Evolutionary conservation across 2,113 vertebrate genomes (phyloP), one percentile per base, ranked within the genome.

Genomic region (Parotia lawesii): DNA sequence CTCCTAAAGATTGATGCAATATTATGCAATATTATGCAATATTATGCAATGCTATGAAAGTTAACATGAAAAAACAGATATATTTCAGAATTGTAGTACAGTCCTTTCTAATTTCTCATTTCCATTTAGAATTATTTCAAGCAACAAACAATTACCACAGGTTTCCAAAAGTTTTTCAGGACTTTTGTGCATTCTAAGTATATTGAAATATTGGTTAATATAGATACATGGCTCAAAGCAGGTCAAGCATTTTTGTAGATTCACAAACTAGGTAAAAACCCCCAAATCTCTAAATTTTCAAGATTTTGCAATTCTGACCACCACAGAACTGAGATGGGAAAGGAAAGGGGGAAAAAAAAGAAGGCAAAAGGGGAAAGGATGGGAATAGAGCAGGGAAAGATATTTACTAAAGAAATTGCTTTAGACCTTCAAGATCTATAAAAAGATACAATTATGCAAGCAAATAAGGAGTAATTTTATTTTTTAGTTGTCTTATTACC

Each of bases 161-260:
- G 5, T 42, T 77, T 84, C 25, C 13, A 29, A 69, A 42, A 4
- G 2, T 22, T 75, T 71, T 72, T 64, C 23, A 56, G 14, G 8
- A 17, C 8, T 62, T 57, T 40, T 31, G 2, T 4, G 3, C 13
- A 18, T 54, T 78, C 11, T 20, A 24, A 35, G 1, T 29, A 28
- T 48, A 38, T 25, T 7, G 8, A 85, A 70, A 38, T 45, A 1
- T 13, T 74, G n/a, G 6, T 56, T 48, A n/a, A 28, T n/a, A 22
- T 12, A 27, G 10, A 19, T 11, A n/a, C 11, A 24, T 8, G 12
- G 3, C 8, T 47, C n/a, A 56, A 48, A 65, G 23, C 0, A 0
- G 2, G 9, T 56, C 48, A 54, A 40, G 10, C 8, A 40, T n/a
- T 85, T 40, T 56, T 65, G 15, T 40, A 24, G 24, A 29, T 40